Evolutionary conservation across 2,113 vertebrate species (phyloP).

Genomic region (Triplophysa rosa): DNA sequence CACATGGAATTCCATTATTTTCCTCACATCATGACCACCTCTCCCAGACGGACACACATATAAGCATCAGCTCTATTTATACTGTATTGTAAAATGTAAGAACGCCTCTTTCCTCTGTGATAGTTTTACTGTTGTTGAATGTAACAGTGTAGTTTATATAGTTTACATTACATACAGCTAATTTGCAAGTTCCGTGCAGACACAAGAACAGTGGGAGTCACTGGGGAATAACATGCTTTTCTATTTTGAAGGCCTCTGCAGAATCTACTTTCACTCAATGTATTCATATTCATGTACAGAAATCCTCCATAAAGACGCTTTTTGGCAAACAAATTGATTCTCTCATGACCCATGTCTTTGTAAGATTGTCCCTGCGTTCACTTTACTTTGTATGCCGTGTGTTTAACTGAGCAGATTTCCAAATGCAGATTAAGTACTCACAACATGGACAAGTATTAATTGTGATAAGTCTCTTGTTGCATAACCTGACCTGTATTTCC

Average conservation of each 20-base stretch:
- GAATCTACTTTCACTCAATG: background rate
- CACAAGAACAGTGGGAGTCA: slow-evolving; percentile 33
- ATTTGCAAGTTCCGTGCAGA: slow-evolving; percentile 24
- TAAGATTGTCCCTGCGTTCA: background rate
- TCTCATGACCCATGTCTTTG: background rate
- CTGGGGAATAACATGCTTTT: slow-evolving; percentile 23
- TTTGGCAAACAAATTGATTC: background rate
- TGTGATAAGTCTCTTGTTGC: slow-evolving; percentile 31
- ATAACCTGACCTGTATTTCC: slow-evolving; percentile 33
- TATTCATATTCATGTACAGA: background rate
- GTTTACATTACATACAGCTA: slow-evolving; percentile 16
- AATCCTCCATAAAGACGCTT: background rate
- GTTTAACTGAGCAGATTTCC: background rate
- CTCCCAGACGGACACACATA: background rate
- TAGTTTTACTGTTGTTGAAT: slow-evolving; percentile 4
- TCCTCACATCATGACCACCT: background rate
- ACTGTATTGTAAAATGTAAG: background rate
- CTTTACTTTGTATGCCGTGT: slow-evolving; percentile 1
- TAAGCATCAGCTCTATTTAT: background rate
- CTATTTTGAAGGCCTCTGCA: slow-evolving; percentile 1
- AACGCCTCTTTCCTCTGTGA: background rate
- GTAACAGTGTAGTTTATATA: background rate
- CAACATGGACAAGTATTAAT: slow-evolving; percentile 13
- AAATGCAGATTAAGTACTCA: slow-evolving; percentile 22
- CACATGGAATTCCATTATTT: background rate